A percentile compares a stretch with the other conserved stretches of the same genome.
phyloP scores from a whole-genome alignment of 2,113 vertebrate species.

The Cyprinodon variegatus region DNA sequence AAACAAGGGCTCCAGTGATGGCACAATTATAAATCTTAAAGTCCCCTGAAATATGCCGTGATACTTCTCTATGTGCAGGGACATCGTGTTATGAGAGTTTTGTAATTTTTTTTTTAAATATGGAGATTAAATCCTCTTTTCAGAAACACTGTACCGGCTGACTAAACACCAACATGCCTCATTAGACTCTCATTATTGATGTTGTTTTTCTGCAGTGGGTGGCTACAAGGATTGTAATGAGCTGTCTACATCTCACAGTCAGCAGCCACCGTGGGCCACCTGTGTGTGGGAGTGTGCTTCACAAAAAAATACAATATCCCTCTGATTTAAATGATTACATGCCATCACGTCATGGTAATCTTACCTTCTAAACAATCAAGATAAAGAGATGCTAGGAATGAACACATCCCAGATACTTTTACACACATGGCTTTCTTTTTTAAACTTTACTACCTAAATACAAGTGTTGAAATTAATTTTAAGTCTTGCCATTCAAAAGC shows the following conservation, averaged over 20 bases:
- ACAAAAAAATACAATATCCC: conserved; percentile 36
- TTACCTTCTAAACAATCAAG: conserved; percentile 11
- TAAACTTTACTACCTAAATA: neutral
- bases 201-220: conserved; percentile 59
- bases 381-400: neutral
- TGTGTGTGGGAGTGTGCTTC: conserved; percentile 54
- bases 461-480: neutral
- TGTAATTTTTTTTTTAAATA: conserved; percentile 7
- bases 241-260: conserved; percentile 61
- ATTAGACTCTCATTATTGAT: conserved; percentile 68
- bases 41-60: conserved; percentile 2
- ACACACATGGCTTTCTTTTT: neutral
- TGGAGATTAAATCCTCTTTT: conserved; percentile 43
- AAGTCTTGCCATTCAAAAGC: too few species aligned
- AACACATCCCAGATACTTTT: neutral
- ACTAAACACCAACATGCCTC: conserved; percentile 59
- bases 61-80: conserved; percentile 17
- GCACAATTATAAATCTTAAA: conserved; percentile 3
- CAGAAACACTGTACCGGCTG: conserved; percentile 28
- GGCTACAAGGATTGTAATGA: conserved; percentile 65
- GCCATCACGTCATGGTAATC: neutral
- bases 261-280: conserved; percentile 46
- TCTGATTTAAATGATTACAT: conserved; percentile 48
- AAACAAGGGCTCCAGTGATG: neutral
- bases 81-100: conserved; percentile 27